Base-by-base conservation (phyloP, 2,888 invertebrate genomes). In the Anorthoa munda region DNA sequence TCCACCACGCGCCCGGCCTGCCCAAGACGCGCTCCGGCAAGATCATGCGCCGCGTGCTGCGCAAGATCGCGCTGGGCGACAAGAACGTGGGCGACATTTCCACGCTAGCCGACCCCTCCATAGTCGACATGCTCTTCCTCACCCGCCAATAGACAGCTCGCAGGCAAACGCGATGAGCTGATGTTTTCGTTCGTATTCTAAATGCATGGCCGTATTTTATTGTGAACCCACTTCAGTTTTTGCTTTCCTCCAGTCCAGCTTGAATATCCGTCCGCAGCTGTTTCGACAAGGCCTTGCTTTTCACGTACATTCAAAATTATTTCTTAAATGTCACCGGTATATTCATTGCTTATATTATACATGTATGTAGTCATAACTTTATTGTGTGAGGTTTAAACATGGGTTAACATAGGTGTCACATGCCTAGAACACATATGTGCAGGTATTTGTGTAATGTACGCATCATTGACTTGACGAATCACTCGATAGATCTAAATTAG, bases 21-120 rank as follows among this genome's bases (percentile, higher is more conserved):
- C 99, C 99, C 0, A 99, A 99, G 95, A 99, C 99, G 0, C 97
- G 99, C 64, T 99, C 99, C 0, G 99, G 99, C 2, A 99, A 99
- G 96, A 99, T 99, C 78, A 99, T 99, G 99, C 97, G 99, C 77
- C 97, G 99, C 82, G 98, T 99, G 75, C 96, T 99, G 78, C 97
- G 99, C 81, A 99, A 99, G 95, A 98, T 99, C 18, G 99, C 99
- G 0, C 95, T 98, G 3, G 98, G 98, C 55, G 99, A 99, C 91
- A 96, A 95, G 63, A 97, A 99, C 85, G 97, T 99, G 56, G 99
- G 99, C 5, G 99, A 99, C 94, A 98, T 97, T 2, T 98, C 99
- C 61, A 99, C 99, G 0, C 95, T 99, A 85, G 99, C 99, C 46
- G 99, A 99, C 90, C 98, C 98, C 86, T 95, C 97, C n/a, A 98